These are phyloP conservation scores for Myathropa florea DNA, from an alignment of 2,888 invertebrate species.

Conservation along the genomic window DNA sequence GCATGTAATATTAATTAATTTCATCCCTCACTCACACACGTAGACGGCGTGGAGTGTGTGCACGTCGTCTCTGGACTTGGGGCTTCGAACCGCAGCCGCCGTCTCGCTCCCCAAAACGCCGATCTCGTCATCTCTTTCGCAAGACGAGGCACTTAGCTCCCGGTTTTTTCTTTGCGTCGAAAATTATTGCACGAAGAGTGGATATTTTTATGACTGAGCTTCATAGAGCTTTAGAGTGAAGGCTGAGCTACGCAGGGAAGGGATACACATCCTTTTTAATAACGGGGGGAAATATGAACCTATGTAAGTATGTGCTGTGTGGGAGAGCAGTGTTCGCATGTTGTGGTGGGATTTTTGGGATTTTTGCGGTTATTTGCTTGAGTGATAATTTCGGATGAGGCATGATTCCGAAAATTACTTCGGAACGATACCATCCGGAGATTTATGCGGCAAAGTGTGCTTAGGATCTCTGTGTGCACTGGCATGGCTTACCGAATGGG, in stretches of 20 bases:
- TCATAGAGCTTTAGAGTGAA: conserved; percentile 55
- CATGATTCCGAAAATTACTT: conserved; percentile 56
- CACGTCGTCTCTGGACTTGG: background rate
- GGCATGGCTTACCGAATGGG: conserved; percentile 3
- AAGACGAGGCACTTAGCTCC: conserved; percentile 39
- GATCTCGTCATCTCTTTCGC: too few species aligned
- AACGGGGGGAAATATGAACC: conserved; percentile 17
- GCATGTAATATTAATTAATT: conserved; percentile 75
- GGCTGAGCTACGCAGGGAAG: background rate
- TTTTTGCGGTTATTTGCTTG: conserved; percentile 63
- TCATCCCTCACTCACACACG: conserved; percentile 58
- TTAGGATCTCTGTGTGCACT: conserved; percentile 17
- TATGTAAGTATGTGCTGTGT: background rate
- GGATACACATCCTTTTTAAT: conserved; percentile 45
- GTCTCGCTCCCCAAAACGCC: too few species aligned
- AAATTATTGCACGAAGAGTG: conserved; percentile 45
- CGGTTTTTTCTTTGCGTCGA: background rate
- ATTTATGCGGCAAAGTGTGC: conserved; percentile 50
- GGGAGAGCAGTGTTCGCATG: conserved; percentile 10
- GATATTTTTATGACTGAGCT: conserved; percentile 59
- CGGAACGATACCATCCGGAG: conserved; percentile 17
- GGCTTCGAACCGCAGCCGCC: background rate
- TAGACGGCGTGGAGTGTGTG: background rate
- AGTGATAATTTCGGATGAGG: conserved; percentile 66
- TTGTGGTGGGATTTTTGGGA: conserved; percentile 46